Evolutionary conservation across 30 jellyfish, hydroid and myxozoan species (phyloP).

Genomic region (Aurelia aurita): DNA sequence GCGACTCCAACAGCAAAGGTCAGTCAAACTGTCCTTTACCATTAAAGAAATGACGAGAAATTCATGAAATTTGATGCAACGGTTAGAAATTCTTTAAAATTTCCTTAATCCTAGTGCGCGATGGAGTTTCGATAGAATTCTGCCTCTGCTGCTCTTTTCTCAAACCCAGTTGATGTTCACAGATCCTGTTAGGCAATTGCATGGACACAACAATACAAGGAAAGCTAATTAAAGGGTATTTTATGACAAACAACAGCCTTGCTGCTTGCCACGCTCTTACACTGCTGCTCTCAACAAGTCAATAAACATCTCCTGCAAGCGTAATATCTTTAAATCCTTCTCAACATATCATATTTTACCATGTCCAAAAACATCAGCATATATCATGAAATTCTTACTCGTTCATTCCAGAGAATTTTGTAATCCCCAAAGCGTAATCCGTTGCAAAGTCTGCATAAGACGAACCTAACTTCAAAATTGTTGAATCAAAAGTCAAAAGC

Average conservation of each 20-base stretch:
- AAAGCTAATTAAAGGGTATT: constrained; percentile 51
- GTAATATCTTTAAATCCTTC: too few relatives aligned
- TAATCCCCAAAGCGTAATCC: too few relatives aligned
- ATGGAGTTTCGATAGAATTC: constrained; percentile 4
- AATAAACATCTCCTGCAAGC: neutral
- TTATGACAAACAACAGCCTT: too few relatives aligned
- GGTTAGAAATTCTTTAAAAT: neutral
- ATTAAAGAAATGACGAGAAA: neutral
- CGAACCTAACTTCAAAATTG: too few relatives aligned
- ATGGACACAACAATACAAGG: constrained; percentile 30
- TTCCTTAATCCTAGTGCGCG: constrained; percentile 26
- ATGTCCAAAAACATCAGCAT: too few relatives aligned
- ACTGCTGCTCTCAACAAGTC: neutral
- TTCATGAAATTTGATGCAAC: constrained; percentile 7
- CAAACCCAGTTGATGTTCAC: neutral
- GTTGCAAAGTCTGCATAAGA: too few relatives aligned
- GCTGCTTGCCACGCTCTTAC: too few relatives aligned
- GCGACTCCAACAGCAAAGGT: neutral
- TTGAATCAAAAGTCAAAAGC: too few relatives aligned
- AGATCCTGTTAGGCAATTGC: constrained; percentile 38
- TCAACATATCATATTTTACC: too few relatives aligned
- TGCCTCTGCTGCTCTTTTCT: neutral
- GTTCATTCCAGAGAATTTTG: too few relatives aligned
- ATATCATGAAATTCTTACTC: too few relatives aligned
- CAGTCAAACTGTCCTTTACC: neutral